Evolutionary conservation across 2,113 vertebrate species (phyloP).

Genomic region (Amblyopsis rosae): DNA sequence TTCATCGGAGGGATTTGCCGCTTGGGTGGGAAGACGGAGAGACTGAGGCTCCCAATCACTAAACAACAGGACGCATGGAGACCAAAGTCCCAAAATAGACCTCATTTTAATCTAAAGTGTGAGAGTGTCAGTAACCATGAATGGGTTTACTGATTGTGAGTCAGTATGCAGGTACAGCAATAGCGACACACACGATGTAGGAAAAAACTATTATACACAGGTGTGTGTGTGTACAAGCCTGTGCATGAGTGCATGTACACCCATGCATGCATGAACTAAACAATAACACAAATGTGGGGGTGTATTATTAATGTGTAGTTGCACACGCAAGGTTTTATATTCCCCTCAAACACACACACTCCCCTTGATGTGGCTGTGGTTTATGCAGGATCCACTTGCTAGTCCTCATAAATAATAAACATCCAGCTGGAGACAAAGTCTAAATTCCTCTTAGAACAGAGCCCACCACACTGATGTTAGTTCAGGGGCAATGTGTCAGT

Average conservation of each 20-base stretch:
- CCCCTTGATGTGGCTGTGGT: constrained; percentile 7
- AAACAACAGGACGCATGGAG: too few relatives aligned
- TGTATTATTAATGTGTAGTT: too few relatives aligned
- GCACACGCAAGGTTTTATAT: neutral
- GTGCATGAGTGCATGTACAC: too few relatives aligned
- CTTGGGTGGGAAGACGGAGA: too few relatives aligned
- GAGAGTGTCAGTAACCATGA: constrained; percentile 3
- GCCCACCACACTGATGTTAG: constrained; percentile 29
- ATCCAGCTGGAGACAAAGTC: constrained; percentile 61
- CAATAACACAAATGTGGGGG: neutral
- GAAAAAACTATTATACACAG: too few relatives aligned
- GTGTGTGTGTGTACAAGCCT: too few relatives aligned
- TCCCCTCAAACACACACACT: neutral
- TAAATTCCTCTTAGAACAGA: constrained; percentile 32
- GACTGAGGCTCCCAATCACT: too few relatives aligned
- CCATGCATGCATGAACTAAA: too few relatives aligned
- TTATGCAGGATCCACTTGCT: constrained; percentile 15
- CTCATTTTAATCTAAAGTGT: too few relatives aligned
- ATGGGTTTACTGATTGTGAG: constrained; percentile 13
- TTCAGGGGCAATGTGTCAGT: constrained; percentile 59
- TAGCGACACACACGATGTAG: neutral
- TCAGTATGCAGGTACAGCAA: too few relatives aligned
- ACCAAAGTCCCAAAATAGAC: too few relatives aligned
- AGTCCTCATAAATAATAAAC: constrained; percentile 63
- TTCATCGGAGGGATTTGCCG: constrained; percentile 61